These are phyloP conservation scores for Cryptops parisi DNA, from an alignment of 2,888 invertebrate genomes.

Conservation along the genomic window DNA sequence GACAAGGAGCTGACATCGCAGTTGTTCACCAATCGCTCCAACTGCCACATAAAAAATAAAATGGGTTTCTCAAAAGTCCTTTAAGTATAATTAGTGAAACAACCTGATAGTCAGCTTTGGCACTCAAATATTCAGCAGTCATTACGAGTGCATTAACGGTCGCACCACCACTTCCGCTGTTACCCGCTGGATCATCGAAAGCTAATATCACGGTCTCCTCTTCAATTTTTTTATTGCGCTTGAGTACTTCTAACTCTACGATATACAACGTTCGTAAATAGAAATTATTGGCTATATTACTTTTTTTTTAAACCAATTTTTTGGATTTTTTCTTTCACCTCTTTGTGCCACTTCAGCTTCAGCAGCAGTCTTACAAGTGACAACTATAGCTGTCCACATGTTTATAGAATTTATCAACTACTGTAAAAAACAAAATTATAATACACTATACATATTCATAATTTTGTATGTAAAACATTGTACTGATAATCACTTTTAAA, in stretches of 20 bases:
- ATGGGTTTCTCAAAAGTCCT: neutral
- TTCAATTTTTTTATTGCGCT: slow-evolving; percentile 28
- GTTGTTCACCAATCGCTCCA: no score
- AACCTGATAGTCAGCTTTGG: slow-evolving; percentile 21
- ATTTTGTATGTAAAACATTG: no score
- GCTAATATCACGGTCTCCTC: slow-evolving; percentile 27
- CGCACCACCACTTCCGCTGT: slow-evolving; percentile 39
- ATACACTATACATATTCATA: no score
- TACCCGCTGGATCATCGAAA: slow-evolving; percentile 31
- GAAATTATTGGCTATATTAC: neutral
- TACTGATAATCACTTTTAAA: no score
- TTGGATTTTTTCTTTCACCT: neutral
- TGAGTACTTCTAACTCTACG: slow-evolving; percentile 28
- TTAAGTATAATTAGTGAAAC: no score
- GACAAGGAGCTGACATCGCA: no score
- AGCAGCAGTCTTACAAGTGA: neutral
- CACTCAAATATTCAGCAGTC: slow-evolving; percentile 36
- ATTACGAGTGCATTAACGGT: slow-evolving; percentile 38
- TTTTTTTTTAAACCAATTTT: neutral
- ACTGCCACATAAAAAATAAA: no score
- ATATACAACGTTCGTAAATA: no score
- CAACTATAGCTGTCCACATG: slow-evolving; percentile 7
- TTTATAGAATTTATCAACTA: no score
- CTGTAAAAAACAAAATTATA: no score
- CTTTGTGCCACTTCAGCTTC: neutral